Evolutionary conservation across 2,113 vertebrate genomes (phyloP).

Genomic region (Equus quagga): DNA sequence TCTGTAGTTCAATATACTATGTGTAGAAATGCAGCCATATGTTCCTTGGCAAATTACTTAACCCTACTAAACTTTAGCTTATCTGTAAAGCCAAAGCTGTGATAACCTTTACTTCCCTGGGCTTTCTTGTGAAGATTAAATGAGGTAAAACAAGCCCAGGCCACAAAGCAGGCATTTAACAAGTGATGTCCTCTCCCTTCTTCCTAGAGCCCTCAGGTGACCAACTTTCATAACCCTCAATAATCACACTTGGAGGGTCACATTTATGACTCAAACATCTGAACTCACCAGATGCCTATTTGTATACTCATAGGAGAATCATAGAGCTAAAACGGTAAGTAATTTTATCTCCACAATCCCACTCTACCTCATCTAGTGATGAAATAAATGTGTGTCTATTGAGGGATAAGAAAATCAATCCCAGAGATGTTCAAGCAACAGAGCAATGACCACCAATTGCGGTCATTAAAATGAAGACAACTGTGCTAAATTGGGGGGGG

Average conservation of each 20-base stretch:
- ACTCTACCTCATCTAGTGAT: background rate
- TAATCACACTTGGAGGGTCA: background rate
- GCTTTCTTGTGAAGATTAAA: background rate
- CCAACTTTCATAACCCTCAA: background rate
- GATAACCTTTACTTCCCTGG: background rate
- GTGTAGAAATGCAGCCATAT: background rate
- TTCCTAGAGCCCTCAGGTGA: background rate
- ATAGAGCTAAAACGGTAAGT: background rate
- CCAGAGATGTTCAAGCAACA: background rate
- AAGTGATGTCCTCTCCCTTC: background rate
- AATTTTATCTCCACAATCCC: background rate
- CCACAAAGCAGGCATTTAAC: conserved; percentile 35
- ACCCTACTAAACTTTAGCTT: background rate
- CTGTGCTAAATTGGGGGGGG: background rate
- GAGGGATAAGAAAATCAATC: background rate
- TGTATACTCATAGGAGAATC: background rate
- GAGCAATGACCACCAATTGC: background rate
- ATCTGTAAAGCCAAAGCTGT: conserved; percentile 20
- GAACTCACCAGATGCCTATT: background rate
- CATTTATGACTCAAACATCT: background rate
- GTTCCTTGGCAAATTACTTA: background rate
- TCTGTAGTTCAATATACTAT: background rate
- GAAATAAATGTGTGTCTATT: background rate
- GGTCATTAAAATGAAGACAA: background rate
- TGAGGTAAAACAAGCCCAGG: conserved; percentile 13